Conservation (phyloP, 2,113 vertebrate species). For the Gadus macrocephalus region DNA sequence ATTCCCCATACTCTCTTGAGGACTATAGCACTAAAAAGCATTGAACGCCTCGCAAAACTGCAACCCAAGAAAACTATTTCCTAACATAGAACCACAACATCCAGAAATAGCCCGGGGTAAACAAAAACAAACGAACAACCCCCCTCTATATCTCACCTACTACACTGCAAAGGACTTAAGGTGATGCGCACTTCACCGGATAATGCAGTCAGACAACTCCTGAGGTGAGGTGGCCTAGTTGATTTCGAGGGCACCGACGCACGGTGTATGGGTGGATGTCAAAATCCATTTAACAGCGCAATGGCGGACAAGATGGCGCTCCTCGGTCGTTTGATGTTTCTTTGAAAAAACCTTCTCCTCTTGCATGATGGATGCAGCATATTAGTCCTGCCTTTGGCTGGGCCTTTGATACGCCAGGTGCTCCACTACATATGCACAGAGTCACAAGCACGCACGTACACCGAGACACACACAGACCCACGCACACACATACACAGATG, state of each 20-base stretch:
- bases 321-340: conserved; percentile 45
- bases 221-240: conserved; percentile 37
- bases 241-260: conserved; percentile 22
- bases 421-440: conserved; percentile 12
- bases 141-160: conserved; percentile 15
- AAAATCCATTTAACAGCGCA: conserved; percentile 55
- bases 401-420: conserved; percentile 49
- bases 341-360: conserved; percentile 37
- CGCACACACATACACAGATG: neutral
- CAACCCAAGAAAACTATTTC: conserved; percentile 18
- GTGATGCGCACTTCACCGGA: conserved; percentile 28
- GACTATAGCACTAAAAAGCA: conserved; percentile 22
- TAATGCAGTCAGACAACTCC: conserved; percentile 15
- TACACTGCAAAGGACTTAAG: neutral
- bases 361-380: conserved; percentile 45
- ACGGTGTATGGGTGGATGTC: conserved; percentile 44
- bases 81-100: conserved; percentile 1
- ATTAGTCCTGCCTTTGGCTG: conserved; percentile 43
- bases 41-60: conserved; percentile 17
- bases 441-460: conserved; percentile 6
- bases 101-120: neutral
- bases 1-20: conserved; percentile 35
- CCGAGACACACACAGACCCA: neutral
- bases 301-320: conserved; percentile 32
- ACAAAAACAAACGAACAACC: conserved; percentile 7